These are phyloP conservation scores for Aphelenchoides fujianensis DNA, from an alignment of 1,140 invertebrate genomes.

Conservation along the genomic window DNA sequence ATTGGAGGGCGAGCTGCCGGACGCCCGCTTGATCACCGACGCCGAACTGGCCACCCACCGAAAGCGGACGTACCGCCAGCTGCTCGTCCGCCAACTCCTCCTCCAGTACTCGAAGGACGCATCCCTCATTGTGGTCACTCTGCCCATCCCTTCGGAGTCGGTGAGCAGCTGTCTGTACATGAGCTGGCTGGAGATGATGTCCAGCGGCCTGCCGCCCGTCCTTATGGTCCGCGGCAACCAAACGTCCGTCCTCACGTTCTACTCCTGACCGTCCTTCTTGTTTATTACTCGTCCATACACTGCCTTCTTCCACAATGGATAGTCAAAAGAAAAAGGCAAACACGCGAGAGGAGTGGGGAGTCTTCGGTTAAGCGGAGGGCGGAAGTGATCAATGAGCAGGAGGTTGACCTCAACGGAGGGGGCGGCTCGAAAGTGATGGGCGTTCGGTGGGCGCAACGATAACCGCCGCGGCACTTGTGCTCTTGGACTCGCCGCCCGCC, in stretches of 20 bases:
- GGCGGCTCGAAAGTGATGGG: too few species aligned
- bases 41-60: slow-evolving; percentile 24
- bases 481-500: too few species aligned
- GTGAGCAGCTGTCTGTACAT: slow-evolving; percentile 64
- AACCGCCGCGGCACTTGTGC: too few species aligned
- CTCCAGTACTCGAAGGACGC: slow-evolving; percentile 31
- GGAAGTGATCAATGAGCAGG: too few species aligned
- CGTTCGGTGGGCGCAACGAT: too few species aligned
- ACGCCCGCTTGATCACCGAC: slow-evolving; percentile 27
- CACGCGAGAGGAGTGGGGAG: too few species aligned
- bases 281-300: slow-evolving; percentile 3
- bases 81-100: slow-evolving; percentile 33
- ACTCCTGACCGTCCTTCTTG: slow-evolving; percentile 61
- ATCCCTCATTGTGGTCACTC: slow-evolving; percentile 53
- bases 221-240: slow-evolving; percentile 66
- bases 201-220: slow-evolving; percentile 63
- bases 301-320: too few species aligned
- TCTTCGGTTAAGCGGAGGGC: too few species aligned
- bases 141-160: slow-evolving; percentile 64
- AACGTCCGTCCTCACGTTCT: slow-evolving; percentile 66
- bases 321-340: too few species aligned
- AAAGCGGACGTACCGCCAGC: slow-evolving; percentile 27
- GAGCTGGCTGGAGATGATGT: slow-evolving; percentile 64
- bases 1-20: slow-evolving; percentile 7
- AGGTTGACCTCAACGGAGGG: too few species aligned